Percentiles rank a stretch among this genome's conserved stretches.
Evolutionary conservation across 2,113 vertebrate species (phyloP).

Genomic region (Athene noctua): DNA sequence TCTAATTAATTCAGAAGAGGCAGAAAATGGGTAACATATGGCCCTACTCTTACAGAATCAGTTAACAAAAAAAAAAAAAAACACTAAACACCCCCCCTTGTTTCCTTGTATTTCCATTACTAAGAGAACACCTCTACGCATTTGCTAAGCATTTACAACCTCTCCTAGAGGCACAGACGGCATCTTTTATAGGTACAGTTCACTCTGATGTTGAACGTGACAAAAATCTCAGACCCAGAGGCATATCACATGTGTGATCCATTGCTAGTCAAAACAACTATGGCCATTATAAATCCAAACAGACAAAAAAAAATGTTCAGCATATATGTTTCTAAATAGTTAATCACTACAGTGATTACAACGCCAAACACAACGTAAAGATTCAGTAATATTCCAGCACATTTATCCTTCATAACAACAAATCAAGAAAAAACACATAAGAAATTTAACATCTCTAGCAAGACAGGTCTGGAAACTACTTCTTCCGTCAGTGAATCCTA

Average conservation of each 20-base stretch:
- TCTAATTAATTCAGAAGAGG: constrained; percentile 41
- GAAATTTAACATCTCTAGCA: neutral
- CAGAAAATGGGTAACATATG: constrained; percentile 35
- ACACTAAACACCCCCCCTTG: neutral
- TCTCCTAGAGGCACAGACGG: neutral
- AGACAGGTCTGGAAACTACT: neutral
- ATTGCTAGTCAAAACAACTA: neutral
- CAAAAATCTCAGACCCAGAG: neutral
- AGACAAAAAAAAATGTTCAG: neutral
- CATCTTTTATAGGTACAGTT: neutral
- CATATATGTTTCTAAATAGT: neutral
- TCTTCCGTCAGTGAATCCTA: neutral
- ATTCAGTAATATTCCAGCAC: neutral
- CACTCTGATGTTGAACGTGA: neutral
- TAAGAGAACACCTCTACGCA: neutral
- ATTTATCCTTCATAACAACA: neutral
- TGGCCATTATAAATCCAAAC: neutral
- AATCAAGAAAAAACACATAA: neutral
- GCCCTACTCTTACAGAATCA: neutral
- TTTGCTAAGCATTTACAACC: neutral
- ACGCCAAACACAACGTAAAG: neutral
- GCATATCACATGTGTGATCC: neutral
- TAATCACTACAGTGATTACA: neutral
- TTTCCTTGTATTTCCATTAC: neutral
- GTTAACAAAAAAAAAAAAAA: neutral